Evolutionary conservation across 1,140 invertebrate species (phyloP), one percentile per base, ranked within the genome.

Genomic region (Magallana angulata): DNA sequence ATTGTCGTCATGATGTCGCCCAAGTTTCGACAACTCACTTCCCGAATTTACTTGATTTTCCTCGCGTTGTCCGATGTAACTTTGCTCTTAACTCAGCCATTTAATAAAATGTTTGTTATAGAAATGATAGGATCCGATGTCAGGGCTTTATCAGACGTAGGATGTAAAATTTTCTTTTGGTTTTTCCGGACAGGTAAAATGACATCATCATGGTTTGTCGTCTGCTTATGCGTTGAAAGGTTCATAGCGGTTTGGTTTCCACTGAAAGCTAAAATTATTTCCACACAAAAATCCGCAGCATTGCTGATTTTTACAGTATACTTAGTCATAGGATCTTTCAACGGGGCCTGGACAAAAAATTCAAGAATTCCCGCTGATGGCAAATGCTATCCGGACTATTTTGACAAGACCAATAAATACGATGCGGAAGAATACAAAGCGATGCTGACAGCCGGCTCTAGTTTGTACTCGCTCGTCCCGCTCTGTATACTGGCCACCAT

Each of bases 141-240:
- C 11, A 57, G 91, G 56, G 85, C 91, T 0, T n/a, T 90, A 11
- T 90, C 88, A 1, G 24, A 82, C 8, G 58, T 88, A 0, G 85
- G 86, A 0, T 91, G 91, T 58, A 89, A 90, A 57, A 11, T 91
- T 4, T 92, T 89, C 64, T 92, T 89, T 80, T 88, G 86, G 56
- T 11, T 90, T 18, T 91, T 82, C 56, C 82, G 80, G 18, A 90
- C 89, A 0, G 86, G 88, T 11, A 92, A 92, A 85, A 90, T 91
- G 91, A 86, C 89, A 11, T 92, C 91, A 12, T 90, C 91, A 1
- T 92, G 91, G 90, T 88, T 92, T 82, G 89, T 92, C 7, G 87
- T 91, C 12, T 86, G 85, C 18, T 64, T 92, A 12, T 83, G 86
- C 57, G 14, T 92, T 36, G 91, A 92, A 83, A 82, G 91, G 57